A percentile compares a stretch with the other conserved stretches of the same genome.
Conservation (phyloP, 2,113 vertebrate genomes). For the Pithys albifrons region DNA sequence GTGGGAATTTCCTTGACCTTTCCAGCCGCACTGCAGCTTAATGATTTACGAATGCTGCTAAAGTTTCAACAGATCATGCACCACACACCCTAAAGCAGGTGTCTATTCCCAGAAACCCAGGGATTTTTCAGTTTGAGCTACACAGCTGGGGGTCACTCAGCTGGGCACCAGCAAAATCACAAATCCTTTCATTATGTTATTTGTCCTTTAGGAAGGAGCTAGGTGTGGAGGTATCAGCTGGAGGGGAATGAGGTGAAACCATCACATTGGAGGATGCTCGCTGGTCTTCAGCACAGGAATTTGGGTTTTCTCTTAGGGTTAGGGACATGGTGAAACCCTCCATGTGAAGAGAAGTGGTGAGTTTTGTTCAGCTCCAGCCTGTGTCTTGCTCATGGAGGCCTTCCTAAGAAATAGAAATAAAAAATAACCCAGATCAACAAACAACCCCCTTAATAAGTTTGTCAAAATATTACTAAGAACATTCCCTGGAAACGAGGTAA, state of each 20-base stretch:
- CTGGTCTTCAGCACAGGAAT: neutral
- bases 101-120: neutral
- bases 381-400: neutral
- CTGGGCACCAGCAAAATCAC: neutral
- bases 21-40: neutral
- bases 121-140: neutral
- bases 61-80: neutral
- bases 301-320: neutral
- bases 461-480: slow-evolving; percentile 5
- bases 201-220: neutral
- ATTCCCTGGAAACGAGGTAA: slow-evolving; percentile 51
- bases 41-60: neutral
- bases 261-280: rapidly evolving
- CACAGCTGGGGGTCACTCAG: neutral
- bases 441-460: neutral
- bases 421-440: neutral
- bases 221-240: neutral
- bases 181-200: neutral
- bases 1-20: neutral
- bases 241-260: neutral
- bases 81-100: neutral
- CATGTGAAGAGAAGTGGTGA: neutral
- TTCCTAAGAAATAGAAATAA: neutral
- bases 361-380: neutral
- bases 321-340: neutral